Evolutionary conservation across 92 coral and sea anemone species (phyloP), one percentile per base, ranked within the genome.

Genomic region (Umimayanthus chanpuru): DNA sequence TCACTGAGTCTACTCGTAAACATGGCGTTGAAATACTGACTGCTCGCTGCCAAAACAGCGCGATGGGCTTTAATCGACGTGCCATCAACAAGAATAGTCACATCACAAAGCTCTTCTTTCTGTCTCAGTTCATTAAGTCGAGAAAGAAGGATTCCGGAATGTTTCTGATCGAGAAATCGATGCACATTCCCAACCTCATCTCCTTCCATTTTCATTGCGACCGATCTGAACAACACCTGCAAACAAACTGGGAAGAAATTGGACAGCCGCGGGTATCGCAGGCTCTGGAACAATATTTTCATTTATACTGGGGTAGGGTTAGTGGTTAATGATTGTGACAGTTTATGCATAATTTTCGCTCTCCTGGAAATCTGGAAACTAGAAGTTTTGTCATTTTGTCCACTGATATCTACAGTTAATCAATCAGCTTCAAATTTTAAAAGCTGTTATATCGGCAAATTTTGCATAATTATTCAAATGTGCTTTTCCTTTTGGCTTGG

Each of bases 1-100:
- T 97, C 99, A 43, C 94, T 90, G 96, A 97, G 94, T 28, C 90
- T 87, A 25, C 97, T 93, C 14, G 97, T 94, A 90, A 97, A 97
- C 95, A 97, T 92, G 76, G 99, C 99, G 88, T 93, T 95, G 85
- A 97, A 97, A 40, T 97, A 97, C 64, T 90, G 94, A 81, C 99
- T 97, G 2, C 97, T 89, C 5, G 99, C 97, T 4, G 96, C 99
- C 36, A 97, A 70, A n/a, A 97, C 98, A 3, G 95, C 97, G 44
- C 96, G 90, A 81, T 97, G 99, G 0, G 92, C 99, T 38, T 90
- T 91, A 78, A 97, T 88, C 20, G 93, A 91, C 30, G 89, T 88
- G 29, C 92, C 92, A 56, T 93, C 94, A 26, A 93, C 99, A 29
- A 88, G 73, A 49, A 97, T 89, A 12, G 98, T 90, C 29, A 97